Evolutionary conservation across 2,888 invertebrate species (phyloP), one percentile per base, ranked within the genome.

Genomic region (Thymelicus acteon): DNA sequence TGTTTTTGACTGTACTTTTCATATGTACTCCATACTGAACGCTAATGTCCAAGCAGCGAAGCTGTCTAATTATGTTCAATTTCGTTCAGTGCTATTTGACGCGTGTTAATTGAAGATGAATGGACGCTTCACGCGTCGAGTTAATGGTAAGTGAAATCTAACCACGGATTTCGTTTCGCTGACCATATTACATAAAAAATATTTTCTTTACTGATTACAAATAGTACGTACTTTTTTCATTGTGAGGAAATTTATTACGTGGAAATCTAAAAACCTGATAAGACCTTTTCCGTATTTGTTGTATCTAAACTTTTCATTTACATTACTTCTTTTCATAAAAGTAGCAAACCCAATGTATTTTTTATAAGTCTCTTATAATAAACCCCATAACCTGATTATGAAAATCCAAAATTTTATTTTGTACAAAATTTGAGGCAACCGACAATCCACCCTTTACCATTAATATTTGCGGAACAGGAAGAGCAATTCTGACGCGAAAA

Each of bases 401-500:
- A 5, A 31, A 31, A 31, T 31, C 31, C 31, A 31, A 31, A 31
- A 31, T 31, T 5, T 31, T 31, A 52, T 15, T 15, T 52, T 19
- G 6, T n/a, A 49, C 49, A 52, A 52, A 52, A 19, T 52, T 52
- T 52, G 49, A 19, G 8, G 49, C 8, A 24, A 57, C 52, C 40
- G 52, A 44, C 64, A 49, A 52, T 44, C 58, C 49, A 62, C 70
- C 64, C 70, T 60, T 70, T 64, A 54, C 60, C 64, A 64, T 70
- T 70, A 64, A 40, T 60, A 64, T 70, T 70, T 64, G 58, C 49
- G 64, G 62, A 70, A 49, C 63, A 24, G 70, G 70, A 70, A 70
- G 70, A 48, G 70, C 70, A 70, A 70, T 70, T 70, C 70, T 54
- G 68, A 52, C 40, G 48, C 70, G 64, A 58, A 60, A 70, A 64